phyloP scores from a whole-genome alignment of 2,113 vertebrate genomes.

The Trochalopteron elliotii region DNA sequence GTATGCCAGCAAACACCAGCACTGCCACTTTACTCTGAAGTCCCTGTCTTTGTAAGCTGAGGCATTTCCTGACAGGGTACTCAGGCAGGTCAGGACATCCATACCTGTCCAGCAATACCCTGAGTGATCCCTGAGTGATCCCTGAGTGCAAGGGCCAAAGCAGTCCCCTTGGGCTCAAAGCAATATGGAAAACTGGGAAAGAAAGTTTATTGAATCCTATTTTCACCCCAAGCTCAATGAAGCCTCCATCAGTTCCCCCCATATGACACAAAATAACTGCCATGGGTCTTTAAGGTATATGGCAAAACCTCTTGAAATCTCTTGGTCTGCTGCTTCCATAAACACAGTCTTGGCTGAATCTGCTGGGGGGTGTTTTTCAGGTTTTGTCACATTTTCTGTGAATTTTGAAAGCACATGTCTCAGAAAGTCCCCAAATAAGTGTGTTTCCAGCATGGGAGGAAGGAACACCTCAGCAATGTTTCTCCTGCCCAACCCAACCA shows the following conservation, averaged over 20 bases:
- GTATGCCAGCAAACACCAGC: background rate
- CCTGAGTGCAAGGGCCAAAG: background rate
- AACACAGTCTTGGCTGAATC: background rate
- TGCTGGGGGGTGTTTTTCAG: background rate
- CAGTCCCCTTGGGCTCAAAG: background rate
- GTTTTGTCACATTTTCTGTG: background rate
- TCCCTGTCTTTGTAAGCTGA: accelerated
- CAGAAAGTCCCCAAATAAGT: background rate
- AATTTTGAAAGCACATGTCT: background rate
- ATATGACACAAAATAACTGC: background rate
- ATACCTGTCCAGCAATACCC: background rate
- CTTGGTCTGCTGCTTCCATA: background rate
- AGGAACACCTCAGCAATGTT: background rate
- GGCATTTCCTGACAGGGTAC: background rate
- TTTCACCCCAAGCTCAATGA: background rate
- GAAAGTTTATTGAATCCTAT: background rate
- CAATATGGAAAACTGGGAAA: background rate
- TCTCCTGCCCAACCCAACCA: background rate
- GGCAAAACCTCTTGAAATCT: background rate
- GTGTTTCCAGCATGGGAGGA: background rate
- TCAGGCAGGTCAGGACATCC: background rate
- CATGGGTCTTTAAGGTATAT: background rate
- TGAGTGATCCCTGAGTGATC: accelerated
- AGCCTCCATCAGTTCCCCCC: background rate
- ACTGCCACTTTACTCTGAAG: background rate